phyloP scores from a whole-genome alignment of 2,797 vertebrate species.

The Ceryle rudis region DNA sequence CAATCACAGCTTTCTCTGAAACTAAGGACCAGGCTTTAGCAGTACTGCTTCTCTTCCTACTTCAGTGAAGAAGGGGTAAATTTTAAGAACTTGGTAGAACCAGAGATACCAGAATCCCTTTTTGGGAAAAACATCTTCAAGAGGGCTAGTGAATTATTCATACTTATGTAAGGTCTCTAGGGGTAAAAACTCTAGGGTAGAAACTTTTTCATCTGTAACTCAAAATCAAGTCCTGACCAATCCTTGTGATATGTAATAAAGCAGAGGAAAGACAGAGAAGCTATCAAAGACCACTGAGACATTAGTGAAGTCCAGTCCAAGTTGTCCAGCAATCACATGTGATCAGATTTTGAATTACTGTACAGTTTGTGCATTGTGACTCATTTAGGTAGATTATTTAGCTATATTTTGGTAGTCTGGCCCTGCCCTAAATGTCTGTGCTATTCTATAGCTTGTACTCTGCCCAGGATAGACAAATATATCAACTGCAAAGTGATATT shows the following conservation, averaged over 20 bases:
- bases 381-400: neutral
- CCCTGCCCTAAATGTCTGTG: neutral
- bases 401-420: neutral
- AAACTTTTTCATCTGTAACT: neutral
- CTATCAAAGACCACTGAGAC: neutral
- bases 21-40: neutral
- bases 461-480: neutral
- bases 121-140: neutral
- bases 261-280: neutral
- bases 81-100: neutral
- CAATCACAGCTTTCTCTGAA: neutral
- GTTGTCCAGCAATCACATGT: fast-evolving
- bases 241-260: neutral
- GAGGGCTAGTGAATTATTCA: neutral
- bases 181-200: neutral
- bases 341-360: neutral
- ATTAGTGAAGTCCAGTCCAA: neutral
- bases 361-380: neutral
- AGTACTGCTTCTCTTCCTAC: neutral
- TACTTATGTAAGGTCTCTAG: neutral
- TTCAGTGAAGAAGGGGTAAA: neutral
- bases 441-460: neutral
- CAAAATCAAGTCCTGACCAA: neutral
- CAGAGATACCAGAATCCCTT: neutral
- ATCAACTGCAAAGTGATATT: neutral